A percentile compares a stretch with the other conserved stretches of the same genome.
Evolutionary conservation across 2,797 vertebrate species (phyloP).

Genomic region (Danio kyathit): DNA sequence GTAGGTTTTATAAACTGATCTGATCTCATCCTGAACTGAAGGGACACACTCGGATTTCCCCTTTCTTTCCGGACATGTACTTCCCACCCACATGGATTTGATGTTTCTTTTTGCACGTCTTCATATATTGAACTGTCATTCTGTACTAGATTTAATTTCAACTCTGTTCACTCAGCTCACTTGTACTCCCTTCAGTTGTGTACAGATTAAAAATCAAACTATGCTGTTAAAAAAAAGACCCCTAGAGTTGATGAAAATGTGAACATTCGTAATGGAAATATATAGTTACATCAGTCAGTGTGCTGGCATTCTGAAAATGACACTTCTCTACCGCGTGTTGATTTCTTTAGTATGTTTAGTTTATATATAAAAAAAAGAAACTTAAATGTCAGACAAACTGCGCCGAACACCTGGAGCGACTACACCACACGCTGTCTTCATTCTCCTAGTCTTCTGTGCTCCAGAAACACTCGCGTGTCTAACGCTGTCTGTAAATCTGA

Average conservation of each 20-base stretch:
- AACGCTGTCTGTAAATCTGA: conserved; percentile 50
- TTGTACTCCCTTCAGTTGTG: neutral
- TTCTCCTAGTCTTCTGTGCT: conserved; percentile 28
- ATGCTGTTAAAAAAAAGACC: neutral
- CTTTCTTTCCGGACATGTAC: conserved; percentile 2
- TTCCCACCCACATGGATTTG: neutral
- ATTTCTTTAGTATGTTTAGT: conserved; percentile 44
- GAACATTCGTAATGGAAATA: conserved; percentile 11
- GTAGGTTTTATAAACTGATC: neutral
- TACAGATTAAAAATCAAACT: neutral
- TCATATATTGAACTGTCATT: conserved; percentile 3
- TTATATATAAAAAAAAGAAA: neutral
- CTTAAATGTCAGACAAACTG: conserved; percentile 47
- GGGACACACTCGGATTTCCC: conserved; percentile 21
- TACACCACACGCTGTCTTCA: conserved; percentile 30
- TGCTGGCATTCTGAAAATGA: conserved; percentile 59
- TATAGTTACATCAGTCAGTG: conserved; percentile 50
- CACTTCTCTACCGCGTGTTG: conserved; percentile 1
- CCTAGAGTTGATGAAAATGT: neutral
- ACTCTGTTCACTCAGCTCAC: neutral
- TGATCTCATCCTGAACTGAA: conserved; percentile 9
- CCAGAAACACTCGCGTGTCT: conserved; percentile 7
- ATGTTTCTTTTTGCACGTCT: neutral
- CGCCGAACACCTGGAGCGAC: conserved; percentile 43
- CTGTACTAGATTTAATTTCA: neutral